Evolutionary conservation across 2,797 vertebrate species (phyloP).

Genomic region (Thamnophis elegans): DNA sequence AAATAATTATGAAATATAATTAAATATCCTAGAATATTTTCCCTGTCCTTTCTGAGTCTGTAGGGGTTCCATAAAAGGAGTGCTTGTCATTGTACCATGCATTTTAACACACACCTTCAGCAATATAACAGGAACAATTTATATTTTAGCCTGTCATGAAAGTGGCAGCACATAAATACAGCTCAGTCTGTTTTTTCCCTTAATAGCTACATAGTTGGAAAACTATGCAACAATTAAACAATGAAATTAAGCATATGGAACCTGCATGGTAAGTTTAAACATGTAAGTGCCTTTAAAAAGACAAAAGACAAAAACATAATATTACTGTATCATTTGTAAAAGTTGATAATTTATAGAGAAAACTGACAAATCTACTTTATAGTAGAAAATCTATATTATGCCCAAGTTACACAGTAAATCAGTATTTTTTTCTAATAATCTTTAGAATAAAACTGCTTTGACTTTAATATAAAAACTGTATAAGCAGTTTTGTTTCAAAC

Average conservation of each 20-base stretch:
- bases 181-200: conserved; percentile 58
- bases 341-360: conserved; percentile 47
- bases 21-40: not conserved
- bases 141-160: conserved; percentile 45
- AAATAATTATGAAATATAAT: conserved; percentile 3
- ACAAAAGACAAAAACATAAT: conserved; percentile 54
- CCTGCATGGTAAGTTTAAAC: conserved; percentile 77
- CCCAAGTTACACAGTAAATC: not conserved
- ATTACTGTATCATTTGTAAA: conserved; percentile 52
- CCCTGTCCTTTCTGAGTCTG: not conserved
- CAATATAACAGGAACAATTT: conserved; percentile 51
- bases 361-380: not conserved
- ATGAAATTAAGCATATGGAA: conserved; percentile 77
- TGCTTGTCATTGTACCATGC: conserved; percentile 18
- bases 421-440: not conserved
- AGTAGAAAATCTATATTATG: not conserved
- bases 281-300: conserved; percentile 73
- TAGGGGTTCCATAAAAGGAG: conserved; percentile 18
- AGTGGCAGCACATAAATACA: conserved; percentile 68
- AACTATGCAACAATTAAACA: conserved; percentile 78
- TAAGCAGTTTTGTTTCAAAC: not conserved
- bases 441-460: not conserved
- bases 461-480: not conserved
- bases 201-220: conserved; percentile 76
- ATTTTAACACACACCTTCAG: conserved; percentile 26